phyloP scores from a whole-genome alignment of 1,140 invertebrate species.

The Drosophila kikkawai region DNA sequence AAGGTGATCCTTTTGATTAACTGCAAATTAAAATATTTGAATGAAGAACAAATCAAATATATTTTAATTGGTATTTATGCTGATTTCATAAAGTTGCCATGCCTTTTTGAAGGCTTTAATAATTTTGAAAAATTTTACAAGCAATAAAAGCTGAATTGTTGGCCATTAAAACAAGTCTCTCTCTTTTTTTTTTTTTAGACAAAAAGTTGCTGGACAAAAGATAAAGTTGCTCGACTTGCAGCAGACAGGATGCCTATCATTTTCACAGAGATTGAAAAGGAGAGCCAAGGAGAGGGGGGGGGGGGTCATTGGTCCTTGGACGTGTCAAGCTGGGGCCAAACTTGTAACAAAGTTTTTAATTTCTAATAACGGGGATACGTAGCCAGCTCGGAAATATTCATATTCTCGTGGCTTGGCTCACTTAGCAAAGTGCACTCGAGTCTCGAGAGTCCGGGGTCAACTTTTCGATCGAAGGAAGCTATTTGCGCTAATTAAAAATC shows the following conservation, averaged over 20 bases:
- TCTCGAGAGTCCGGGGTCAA: conserved; percentile 12
- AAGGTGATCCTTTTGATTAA: conserved; percentile 2
- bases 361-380: conserved; percentile 29
- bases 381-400: conserved; percentile 10
- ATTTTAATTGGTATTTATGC: background rate
- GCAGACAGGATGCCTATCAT: conserved; percentile 25
- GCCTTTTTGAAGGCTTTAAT: background rate
- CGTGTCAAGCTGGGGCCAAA: conserved; percentile 31
- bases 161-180: conserved; percentile 1
- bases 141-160: background rate
- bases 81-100: background rate
- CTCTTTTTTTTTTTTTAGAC: background rate
- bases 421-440: conserved; percentile 15
- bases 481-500: conserved; percentile 50
- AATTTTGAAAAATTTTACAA: background rate
- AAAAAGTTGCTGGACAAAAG: conserved; percentile 16
- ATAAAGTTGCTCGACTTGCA: conserved; percentile 26
- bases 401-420: conserved; percentile 1
- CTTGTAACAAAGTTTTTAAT: conserved; percentile 66
- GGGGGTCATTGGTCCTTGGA: background rate
- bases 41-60: background rate
- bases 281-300: background rate
- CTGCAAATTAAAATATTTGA: background rate
- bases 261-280: conserved; percentile 4
- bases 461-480: conserved; percentile 33